These are phyloP conservation scores for Anas bernieri DNA, from an alignment of 2,797 vertebrate genomes.

Conservation along the genomic window DNA sequence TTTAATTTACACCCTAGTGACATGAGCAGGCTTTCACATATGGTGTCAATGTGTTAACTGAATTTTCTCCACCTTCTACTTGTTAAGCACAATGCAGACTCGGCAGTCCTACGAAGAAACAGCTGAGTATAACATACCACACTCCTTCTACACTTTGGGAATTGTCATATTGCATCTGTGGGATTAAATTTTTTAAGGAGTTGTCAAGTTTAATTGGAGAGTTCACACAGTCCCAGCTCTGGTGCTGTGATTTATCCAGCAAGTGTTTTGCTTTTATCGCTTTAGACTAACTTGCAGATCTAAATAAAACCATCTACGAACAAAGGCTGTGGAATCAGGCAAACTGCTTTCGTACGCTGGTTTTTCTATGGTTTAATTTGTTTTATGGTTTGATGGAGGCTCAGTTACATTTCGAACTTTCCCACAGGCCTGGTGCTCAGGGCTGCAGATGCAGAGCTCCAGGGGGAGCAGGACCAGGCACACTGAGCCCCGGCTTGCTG, in stretches of 20 bases:
- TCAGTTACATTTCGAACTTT: background rate
- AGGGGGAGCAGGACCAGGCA: background rate
- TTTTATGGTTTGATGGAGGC: background rate
- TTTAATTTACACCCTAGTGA: background rate
- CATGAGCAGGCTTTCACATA: background rate
- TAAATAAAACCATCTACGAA: conserved; percentile 75
- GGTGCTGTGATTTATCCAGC: conserved; percentile 58
- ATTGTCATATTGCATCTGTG: conserved; percentile 49
- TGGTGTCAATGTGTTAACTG: background rate
- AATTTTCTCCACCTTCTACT: background rate
- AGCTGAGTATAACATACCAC: background rate
- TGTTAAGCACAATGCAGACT: background rate
- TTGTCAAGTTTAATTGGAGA: conserved; percentile 76
- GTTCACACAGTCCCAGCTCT: conserved; percentile 67
- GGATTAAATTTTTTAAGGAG: conserved; percentile 61
- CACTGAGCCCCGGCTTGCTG: accelerated
- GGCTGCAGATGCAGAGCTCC: accelerated
- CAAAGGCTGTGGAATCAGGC: conserved; percentile 41
- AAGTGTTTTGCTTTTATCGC: conserved; percentile 61
- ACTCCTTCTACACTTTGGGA: conserved; percentile 7
- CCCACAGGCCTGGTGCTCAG: too few relatives aligned
- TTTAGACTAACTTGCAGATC: conserved; percentile 58
- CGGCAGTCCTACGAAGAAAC: background rate
- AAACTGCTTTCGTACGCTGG: conserved; percentile 23
- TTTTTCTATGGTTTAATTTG: background rate